Evolutionary conservation across 2,888 invertebrate genomes (phyloP), one percentile per base, ranked within the genome.

Genomic region (Thysanoteuthis rhombus): DNA sequence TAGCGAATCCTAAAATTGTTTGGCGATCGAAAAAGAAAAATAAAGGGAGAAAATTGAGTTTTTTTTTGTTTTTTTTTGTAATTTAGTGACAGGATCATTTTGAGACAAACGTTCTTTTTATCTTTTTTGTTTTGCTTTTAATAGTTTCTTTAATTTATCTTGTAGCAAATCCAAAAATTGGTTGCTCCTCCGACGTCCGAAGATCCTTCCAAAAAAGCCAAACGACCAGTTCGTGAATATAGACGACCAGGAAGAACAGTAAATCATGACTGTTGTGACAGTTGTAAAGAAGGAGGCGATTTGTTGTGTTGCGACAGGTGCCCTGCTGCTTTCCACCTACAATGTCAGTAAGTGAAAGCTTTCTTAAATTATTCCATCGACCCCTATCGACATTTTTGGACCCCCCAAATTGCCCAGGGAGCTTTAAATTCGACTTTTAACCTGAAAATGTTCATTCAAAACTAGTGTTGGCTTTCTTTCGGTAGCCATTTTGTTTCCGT

Each of bases 231-330:
- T 16, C 95, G 96, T 36, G 98, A 98, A 97, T 94, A 96, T 94
- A 95, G 97, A 58, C 95, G 97, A 92, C 97, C 96, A 93, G 97
- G 97, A 10, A 96, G 97, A 92, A 95, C 97, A 32, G 96, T 97
- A 42, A 99, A 99, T 97, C 98, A 98, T 96, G 99, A 99, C 96
- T 98, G 98, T 95, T 99, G 99, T 97, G 99, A 99, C 97, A 98
- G 99, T 93, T 99, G 99, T 97, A 98, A 98, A 93, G 99, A 99
- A 97, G 99, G 99, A 58, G 99, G 99, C 5, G 99, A 99, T 97
- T 97, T 99, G 89, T 98, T 99, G 94, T 99, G 99, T 97, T 99
- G 99, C 97, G 99, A 99, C 97, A 98, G 98, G 94, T 99, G 99
- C 96, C 99, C 99, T 1, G 98, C 99, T 52, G 99, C 99, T 94